phyloP scores from a whole-genome alignment of 2,888 invertebrate species.

The Boloria euphrosyne region DNA sequence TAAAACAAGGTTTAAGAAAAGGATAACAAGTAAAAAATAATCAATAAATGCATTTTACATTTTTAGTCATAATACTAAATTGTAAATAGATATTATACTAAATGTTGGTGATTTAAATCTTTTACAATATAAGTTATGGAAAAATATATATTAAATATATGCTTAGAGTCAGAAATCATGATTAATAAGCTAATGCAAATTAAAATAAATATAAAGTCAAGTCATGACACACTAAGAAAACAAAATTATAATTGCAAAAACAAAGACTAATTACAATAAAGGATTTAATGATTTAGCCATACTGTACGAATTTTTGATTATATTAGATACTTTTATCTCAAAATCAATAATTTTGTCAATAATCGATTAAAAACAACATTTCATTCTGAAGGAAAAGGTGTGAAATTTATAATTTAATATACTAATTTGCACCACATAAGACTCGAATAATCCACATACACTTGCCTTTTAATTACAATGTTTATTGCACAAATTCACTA shows the following conservation, averaged over 20 bases:
- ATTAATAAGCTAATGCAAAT: conserved; percentile 6
- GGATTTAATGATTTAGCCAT: not conserved
- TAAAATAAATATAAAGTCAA: conserved; percentile 16
- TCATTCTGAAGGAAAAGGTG: conserved; percentile 22
- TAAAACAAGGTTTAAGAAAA: too few relatives aligned
- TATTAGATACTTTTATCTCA: conserved; percentile 31
- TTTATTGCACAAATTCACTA: conserved; percentile 33
- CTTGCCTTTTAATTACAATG: conserved; percentile 26
- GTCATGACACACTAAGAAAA: conserved; percentile 15
- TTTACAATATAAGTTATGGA: not conserved
- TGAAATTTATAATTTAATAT: conserved; percentile 25
- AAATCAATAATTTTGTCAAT: conserved; percentile 50
- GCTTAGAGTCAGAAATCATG: conserved; percentile 12
- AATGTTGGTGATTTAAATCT: not conserved
- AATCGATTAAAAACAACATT: conserved; percentile 47
- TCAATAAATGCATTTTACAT: too few relatives aligned
- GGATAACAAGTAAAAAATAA: too few relatives aligned
- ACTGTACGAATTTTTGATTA: not conserved
- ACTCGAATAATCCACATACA: conserved; percentile 31
- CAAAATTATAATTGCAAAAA: not conserved
- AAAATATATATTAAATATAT: not conserved
- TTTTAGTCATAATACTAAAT: too few relatives aligned
- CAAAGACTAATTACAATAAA: not conserved
- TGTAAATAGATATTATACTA: too few relatives aligned
- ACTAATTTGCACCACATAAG: conserved; percentile 9